Evolutionary conservation across 2,113 vertebrate genomes (phyloP).

Genomic region (Drymodes brunneopygia): DNA sequence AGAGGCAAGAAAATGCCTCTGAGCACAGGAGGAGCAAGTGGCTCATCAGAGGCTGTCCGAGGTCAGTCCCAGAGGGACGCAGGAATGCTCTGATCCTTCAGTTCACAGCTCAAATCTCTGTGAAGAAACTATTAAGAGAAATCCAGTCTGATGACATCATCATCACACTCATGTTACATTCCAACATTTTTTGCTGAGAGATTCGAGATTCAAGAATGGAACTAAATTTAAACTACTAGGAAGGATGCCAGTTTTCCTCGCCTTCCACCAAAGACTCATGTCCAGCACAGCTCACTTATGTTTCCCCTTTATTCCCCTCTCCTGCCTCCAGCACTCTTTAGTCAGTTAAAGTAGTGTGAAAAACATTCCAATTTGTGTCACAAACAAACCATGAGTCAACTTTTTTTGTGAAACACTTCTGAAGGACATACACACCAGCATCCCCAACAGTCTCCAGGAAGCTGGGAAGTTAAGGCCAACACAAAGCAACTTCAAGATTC

Average conservation of each 20-base stretch:
- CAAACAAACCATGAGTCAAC: background rate
- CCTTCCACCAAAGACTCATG: background rate
- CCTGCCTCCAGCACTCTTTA: background rate
- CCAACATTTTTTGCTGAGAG: background rate
- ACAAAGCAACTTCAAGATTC: background rate
- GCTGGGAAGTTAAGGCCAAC: background rate
- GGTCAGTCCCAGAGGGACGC: background rate
- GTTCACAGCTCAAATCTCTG: background rate
- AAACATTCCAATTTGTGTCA: background rate
- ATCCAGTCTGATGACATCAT: slow-evolving; percentile 47
- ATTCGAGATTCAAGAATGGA: background rate
- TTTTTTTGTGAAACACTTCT: background rate
- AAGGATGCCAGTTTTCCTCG: background rate
- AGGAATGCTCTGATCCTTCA: background rate
- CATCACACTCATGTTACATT: slow-evolving; percentile 5
- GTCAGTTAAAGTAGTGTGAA: background rate
- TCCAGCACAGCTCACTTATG: background rate
- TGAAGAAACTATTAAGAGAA: background rate
- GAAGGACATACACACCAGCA: background rate
- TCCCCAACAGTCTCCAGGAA: background rate
- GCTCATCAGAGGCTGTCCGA: background rate
- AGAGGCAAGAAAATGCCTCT: background rate
- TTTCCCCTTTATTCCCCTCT: background rate
- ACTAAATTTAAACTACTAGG: background rate
- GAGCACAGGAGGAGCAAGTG: background rate